These are phyloP conservation scores for Callaeas wilsoni DNA, from an alignment of 2,113 vertebrate species.

Conservation along the genomic window DNA sequence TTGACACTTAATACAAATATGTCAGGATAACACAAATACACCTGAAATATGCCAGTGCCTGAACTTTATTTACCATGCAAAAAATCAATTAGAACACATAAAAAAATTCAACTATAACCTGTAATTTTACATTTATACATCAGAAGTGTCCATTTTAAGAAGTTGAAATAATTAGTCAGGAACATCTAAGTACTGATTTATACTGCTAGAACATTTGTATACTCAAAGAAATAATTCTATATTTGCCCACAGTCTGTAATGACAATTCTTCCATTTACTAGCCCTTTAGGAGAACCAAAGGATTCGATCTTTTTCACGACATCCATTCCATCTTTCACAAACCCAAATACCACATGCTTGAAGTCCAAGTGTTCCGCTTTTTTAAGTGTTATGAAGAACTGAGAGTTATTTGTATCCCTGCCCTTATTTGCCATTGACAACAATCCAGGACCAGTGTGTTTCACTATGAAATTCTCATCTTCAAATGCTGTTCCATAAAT, in stretches of 20 bases:
- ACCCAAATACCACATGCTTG: constrained; percentile 93
- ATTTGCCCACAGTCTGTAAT: constrained; percentile 89
- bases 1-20: constrained; percentile 74
- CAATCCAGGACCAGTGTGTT: constrained; percentile 87
- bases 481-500: constrained; percentile 90
- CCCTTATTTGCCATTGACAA: constrained; percentile 91
- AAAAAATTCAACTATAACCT: constrained; percentile 70
- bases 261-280: constrained; percentile 77
- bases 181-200: constrained; percentile 65
- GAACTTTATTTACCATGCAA: constrained; percentile 80
- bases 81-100: constrained; percentile 72
- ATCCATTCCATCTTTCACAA: constrained; percentile 88
- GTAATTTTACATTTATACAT: constrained; percentile 83
- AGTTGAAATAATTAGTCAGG: constrained; percentile 72
- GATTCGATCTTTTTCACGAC: constrained; percentile 85
- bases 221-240: constrained; percentile 61
- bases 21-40: constrained; percentile 79
- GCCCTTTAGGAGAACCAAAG: constrained; percentile 82
- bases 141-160: constrained; percentile 73
- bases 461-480: constrained; percentile 90
- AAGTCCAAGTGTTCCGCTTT: constrained; percentile 92
- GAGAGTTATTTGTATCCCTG: constrained; percentile 89
- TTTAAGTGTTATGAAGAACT: constrained; percentile 94
- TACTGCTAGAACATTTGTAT: constrained; percentile 53
- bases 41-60: constrained; percentile 76